Base-by-base conservation (phyloP, 1,140 invertebrate species). In the Orchestia grillus region DNA sequence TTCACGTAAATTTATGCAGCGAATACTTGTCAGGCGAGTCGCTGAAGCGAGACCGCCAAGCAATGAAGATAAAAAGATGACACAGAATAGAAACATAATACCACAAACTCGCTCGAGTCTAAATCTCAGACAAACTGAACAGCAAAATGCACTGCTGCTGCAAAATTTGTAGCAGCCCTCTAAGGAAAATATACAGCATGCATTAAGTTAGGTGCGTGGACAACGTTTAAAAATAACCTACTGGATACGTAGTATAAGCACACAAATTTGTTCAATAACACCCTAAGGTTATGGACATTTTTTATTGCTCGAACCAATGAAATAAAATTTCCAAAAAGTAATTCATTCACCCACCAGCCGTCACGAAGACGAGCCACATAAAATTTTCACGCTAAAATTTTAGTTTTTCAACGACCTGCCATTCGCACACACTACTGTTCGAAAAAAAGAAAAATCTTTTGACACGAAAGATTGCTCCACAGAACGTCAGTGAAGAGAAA, bases 261-360 rank as follows among this genome's bases (percentile, higher is more conserved):
- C 92, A 94, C 43, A 36, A 94, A 94, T 94, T 94, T 94, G 44
- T 94, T 94, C 92, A 44, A n/a, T 94, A 23, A 44, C 6, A 47
- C 92, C 44, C 92, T 94, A 94, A 94, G 92, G 44, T 94, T 19
- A 94, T 94, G 92, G 44, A 94, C 44, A 94, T 42, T 94, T 94
- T 45, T 94, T 94, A 94, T 94, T 94, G 92, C 92, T 94, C 44
- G 40, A 94, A 94, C 92, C 44, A 16, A 47, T 94, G 8, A 47
- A 47, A 94, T 90, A 42, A 90, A 90, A 42, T 90, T 44, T 11
- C 88, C 36, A 41, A 90, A 8, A 90, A 44, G 11, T 77, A 15
- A 77, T 28, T 28, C 28, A 77, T 77, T 53, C 47, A 53, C 47
- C 19, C 62, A 28, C 28, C 11, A 23, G 62, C 28, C 15, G 62